Conservation (phyloP, 2,113 vertebrate species). For the Oxygymnocypris stewartii region DNA sequence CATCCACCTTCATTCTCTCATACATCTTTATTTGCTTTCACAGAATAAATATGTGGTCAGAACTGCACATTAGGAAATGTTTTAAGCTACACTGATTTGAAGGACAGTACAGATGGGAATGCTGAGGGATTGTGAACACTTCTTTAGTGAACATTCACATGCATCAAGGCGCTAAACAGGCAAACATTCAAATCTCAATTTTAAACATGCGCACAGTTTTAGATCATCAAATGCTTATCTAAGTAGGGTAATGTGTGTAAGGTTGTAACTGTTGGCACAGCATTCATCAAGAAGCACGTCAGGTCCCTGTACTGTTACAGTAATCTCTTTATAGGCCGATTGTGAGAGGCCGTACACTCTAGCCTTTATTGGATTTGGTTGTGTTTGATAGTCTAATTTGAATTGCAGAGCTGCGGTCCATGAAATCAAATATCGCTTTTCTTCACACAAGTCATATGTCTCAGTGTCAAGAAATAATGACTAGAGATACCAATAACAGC, state of each 20-base stretch:
- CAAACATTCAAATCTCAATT: not conserved
- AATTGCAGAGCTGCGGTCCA: conserved; percentile 66
- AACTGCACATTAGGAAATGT: not conserved
- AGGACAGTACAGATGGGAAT: not conserved
- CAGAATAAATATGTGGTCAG: not conserved
- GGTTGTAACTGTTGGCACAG: conserved; percentile 25
- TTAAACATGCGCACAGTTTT: not conserved
- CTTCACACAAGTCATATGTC: conserved; percentile 72
- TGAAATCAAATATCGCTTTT: conserved; percentile 73
- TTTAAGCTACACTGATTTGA: not conserved
- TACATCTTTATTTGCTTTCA: not conserved
- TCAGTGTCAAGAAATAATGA: conserved; percentile 75
- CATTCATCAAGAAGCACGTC: conserved; percentile 61
- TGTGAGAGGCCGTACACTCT: conserved; percentile 65
- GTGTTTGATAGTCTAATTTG: conserved; percentile 76
- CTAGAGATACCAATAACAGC: conserved; percentile 64
- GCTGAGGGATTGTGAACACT: not conserved
- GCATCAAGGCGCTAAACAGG: not conserved
- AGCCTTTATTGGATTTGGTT: conserved; percentile 73
- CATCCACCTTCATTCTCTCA: not conserved
- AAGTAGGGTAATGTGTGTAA: not conserved
- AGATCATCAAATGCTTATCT: not conserved
- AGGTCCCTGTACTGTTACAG: conserved; percentile 67
- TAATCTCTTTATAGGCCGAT: conserved; percentile 73
- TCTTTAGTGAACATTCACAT: not conserved